Evolutionary conservation across 2,888 invertebrate species (phyloP).

Genomic region (Busseola fusca): DNA sequence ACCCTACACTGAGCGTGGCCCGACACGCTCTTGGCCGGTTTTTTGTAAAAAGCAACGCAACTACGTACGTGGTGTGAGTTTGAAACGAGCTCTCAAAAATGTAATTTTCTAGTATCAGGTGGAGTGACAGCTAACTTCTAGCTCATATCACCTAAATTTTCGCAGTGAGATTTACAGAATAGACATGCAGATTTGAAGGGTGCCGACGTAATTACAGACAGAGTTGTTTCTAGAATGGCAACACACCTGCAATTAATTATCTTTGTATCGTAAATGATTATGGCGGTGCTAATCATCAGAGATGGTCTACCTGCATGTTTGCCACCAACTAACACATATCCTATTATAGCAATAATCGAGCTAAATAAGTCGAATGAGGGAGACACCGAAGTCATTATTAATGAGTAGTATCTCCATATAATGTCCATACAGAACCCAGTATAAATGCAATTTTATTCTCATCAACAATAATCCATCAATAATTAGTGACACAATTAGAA

Average conservation of each 20-base stretch:
- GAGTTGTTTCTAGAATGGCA: neutral
- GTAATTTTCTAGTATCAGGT: neutral
- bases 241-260: neutral
- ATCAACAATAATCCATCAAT: conserved; percentile 37
- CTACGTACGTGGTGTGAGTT: neutral
- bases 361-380: neutral
- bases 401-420: neutral
- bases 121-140: too few relatives aligned
- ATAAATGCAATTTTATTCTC: neutral
- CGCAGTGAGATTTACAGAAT: neutral
- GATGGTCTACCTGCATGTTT: neutral
- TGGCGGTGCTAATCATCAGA: too few relatives aligned
- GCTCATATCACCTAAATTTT: neutral
- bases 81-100: neutral
- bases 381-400: too few relatives aligned
- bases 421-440: conserved; percentile 18
- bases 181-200: neutral
- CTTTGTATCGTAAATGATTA: too few relatives aligned
- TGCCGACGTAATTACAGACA: neutral
- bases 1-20: too few relatives aligned
- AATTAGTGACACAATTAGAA: conserved; percentile 46
- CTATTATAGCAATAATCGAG: neutral
- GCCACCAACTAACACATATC: neutral
- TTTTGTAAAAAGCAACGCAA: conserved; percentile 4
- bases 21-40: too few relatives aligned